These are phyloP conservation scores for Trichonephila inaurata DNA, from an alignment of 1,140 invertebrate genomes.

Conservation along the genomic window DNA sequence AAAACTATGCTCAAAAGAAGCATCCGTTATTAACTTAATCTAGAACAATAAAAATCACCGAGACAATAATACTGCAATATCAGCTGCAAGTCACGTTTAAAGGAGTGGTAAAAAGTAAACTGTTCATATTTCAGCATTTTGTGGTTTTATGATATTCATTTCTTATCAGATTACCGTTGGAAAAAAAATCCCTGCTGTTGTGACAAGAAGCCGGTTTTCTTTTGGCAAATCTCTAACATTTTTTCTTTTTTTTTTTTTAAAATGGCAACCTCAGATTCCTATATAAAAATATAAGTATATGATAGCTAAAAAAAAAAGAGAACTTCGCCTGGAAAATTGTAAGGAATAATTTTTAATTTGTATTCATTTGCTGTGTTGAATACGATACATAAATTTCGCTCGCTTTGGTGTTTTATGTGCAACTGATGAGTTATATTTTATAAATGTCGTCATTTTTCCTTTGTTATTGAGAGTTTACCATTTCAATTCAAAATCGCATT, in stretches of 20 bases:
- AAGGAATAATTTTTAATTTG: not conserved
- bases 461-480: too few species aligned
- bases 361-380: not conserved
- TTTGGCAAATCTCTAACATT: not conserved
- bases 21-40: not conserved
- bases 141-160: constrained; percentile 58
- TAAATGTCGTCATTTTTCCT: too few species aligned
- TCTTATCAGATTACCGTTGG: constrained; percentile 51
- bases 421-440: too few species aligned
- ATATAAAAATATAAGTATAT: not conserved
- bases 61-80: constrained; percentile 1
- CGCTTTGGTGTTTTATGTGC: not conserved
- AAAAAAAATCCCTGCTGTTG: constrained; percentile 11
- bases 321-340: not conserved
- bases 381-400: not conserved
- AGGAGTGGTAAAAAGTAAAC: not conserved
- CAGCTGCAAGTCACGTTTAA: constrained; percentile 7
- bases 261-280: not conserved
- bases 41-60: not conserved
- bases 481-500: too few species aligned
- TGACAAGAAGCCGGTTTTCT: not conserved
- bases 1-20: not conserved
- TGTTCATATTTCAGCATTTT: constrained; percentile 45
- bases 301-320: not conserved
- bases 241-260: not conserved